Base-by-base conservation (phyloP, 1,140 invertebrate species). In the Harpegnathos saltator region DNA sequence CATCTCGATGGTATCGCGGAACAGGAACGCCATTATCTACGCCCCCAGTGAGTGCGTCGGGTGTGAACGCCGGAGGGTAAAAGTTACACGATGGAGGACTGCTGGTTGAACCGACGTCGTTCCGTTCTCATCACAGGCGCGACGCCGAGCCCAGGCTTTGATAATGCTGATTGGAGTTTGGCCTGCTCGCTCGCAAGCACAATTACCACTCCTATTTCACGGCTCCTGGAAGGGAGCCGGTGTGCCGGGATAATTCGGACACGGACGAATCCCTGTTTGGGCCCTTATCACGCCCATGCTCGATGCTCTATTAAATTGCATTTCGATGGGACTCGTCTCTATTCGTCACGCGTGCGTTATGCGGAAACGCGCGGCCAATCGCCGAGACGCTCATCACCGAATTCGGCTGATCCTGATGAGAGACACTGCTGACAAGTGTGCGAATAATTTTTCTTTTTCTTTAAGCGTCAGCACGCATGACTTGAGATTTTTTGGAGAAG, bases 121-220 rank as follows among this genome's bases (percentile, higher is more conserved):
- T 44, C n/a, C 26, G 75, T 89, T 89, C 89, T 89, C 91, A 89
- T 90, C 83, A 86, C 83, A 86, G 83, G 82, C 83, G 83, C 87
- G 72, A 83, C 62, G 71, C 72, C 88, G 82, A 89, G 58, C 72
- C 78, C 58, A 68, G 63, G 90, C 88, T 91, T 92, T 92, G 91
- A 93, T 92, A 92, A 92, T 92, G 89, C 89, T 92, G 91, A 92
- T 92, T 93, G 90, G 88, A 91, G 82, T 91, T 92, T 89, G 89
- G 88, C 74, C 73, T 82, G 86, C 48, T 61, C 68, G 17, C 63
- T 78, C 63, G 54, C 52, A 56, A 56, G 29, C 17, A 29, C 50
- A 38, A 68, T 56, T 68, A 58, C 26, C 24, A 38, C 50, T 66
- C 22, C 5, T 75, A 63, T 75, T 75, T 63, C 22, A 54, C 7